phyloP scores from a whole-genome alignment of 2,797 vertebrate species.

The Chloroceryle inda region DNA sequence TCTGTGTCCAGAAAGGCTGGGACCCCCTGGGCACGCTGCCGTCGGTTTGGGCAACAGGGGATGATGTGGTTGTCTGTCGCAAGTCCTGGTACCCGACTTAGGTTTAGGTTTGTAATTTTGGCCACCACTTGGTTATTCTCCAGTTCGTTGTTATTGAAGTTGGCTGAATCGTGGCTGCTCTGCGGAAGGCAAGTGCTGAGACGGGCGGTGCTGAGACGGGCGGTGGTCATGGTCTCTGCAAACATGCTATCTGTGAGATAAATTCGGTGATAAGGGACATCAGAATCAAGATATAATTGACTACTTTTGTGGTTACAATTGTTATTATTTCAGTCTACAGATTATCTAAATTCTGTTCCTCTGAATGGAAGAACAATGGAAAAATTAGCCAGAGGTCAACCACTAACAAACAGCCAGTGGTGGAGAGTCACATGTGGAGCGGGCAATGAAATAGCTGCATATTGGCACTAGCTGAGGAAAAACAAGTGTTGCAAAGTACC shows the following conservation, averaged over 20 bases:
- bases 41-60: slow-evolving; percentile 87
- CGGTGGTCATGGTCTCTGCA: slow-evolving; percentile 92
- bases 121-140: slow-evolving; percentile 97
- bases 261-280: slow-evolving; percentile 43
- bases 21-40: slow-evolving; percentile 77
- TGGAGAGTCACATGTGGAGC: neutral
- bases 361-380: neutral
- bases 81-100: slow-evolving; percentile 80
- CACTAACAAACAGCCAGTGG: neutral
- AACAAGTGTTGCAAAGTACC: neutral
- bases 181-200: slow-evolving; percentile 95
- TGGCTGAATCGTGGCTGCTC: slow-evolving; percentile 96
- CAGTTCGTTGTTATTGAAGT: slow-evolving; percentile 98
- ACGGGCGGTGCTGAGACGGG: slow-evolving; percentile 90
- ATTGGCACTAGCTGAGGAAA: neutral
- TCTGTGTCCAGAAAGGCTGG: slow-evolving; percentile 90
- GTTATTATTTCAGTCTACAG: neutral
- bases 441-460: neutral
- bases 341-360: neutral
- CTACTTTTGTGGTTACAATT: neutral
- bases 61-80: slow-evolving; percentile 83
- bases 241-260: slow-evolving; percentile 91
- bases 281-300: neutral
- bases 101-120: slow-evolving; percentile 94
- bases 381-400: neutral